Evolutionary conservation across 2,888 invertebrate genomes (phyloP).

Genomic region (Meiosimyza platycephala): DNA sequence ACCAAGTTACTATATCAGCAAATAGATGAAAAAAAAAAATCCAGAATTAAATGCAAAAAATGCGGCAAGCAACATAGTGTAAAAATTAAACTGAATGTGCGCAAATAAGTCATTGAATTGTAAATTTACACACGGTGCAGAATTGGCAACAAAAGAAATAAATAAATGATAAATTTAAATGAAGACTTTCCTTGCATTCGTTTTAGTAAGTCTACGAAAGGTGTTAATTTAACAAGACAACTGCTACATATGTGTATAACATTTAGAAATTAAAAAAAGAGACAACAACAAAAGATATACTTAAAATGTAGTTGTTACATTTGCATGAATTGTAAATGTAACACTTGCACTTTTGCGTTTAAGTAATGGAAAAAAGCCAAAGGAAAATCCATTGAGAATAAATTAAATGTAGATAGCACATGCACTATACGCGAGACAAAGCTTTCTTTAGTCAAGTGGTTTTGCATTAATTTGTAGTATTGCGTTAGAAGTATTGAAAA

Average conservation of each 20-base stretch:
- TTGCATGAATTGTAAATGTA: not conserved
- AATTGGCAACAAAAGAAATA: constrained; percentile 9
- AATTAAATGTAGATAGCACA: not conserved
- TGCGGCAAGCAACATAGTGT: not conserved
- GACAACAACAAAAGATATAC: not conserved
- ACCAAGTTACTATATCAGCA: too few relatives aligned
- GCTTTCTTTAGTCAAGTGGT: too few relatives aligned
- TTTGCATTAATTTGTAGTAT: too few relatives aligned
- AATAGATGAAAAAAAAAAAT: too few relatives aligned
- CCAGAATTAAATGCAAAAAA: too few relatives aligned
- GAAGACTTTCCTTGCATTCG: too few relatives aligned
- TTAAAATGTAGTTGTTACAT: not conserved
- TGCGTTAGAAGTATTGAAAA: too few relatives aligned
- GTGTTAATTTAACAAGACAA: constrained; percentile 24
- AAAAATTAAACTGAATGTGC: constrained; percentile 6
- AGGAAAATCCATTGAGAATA: not conserved
- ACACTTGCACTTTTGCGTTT: not conserved
- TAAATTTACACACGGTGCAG: constrained; percentile 14
- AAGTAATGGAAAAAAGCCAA: not conserved
- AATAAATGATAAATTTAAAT: not conserved
- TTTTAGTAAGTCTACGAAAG: constrained; percentile 1
- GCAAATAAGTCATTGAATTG: not conserved
- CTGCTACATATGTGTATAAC: not conserved
- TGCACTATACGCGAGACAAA: too few relatives aligned
- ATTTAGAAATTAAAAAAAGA: not conserved